These are phyloP conservation scores for Trichechus manatus DNA, from an alignment of 2,113 vertebrate species.

Conservation along the genomic window DNA sequence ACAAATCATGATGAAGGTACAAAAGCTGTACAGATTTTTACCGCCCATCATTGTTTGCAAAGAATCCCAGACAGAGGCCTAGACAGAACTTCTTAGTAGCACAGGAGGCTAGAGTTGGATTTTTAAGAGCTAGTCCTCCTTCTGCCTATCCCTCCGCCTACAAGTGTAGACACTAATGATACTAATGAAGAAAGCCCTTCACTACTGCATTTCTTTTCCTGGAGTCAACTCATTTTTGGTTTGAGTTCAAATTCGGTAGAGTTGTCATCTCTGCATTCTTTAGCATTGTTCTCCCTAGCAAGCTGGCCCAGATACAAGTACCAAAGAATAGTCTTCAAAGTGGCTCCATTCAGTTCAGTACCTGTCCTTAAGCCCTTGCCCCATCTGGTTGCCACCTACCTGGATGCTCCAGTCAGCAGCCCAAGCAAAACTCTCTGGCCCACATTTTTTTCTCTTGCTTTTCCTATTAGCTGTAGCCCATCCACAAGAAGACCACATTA, in stretches of 20 bases:
- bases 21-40: background rate
- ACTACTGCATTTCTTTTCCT: background rate
- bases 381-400: background rate
- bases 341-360: background rate
- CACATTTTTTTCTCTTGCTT: background rate
- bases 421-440: background rate
- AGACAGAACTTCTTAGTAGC: background rate
- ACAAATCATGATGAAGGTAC: background rate
- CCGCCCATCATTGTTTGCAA: background rate
- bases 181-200: background rate
- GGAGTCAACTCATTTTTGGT: background rate
- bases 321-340: conserved; percentile 70
- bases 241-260: background rate
- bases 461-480: background rate
- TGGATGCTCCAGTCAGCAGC: background rate
- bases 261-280: background rate
- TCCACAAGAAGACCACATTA: background rate
- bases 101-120: background rate
- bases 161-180: background rate
- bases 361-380: background rate
- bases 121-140: background rate
- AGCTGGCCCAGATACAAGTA: conserved; percentile 25
- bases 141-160: fast-evolving
- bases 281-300: background rate
- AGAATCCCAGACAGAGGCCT: background rate